Conservation (phyloP, 2,113 vertebrate genomes). For the Eclectus roratus region DNA sequence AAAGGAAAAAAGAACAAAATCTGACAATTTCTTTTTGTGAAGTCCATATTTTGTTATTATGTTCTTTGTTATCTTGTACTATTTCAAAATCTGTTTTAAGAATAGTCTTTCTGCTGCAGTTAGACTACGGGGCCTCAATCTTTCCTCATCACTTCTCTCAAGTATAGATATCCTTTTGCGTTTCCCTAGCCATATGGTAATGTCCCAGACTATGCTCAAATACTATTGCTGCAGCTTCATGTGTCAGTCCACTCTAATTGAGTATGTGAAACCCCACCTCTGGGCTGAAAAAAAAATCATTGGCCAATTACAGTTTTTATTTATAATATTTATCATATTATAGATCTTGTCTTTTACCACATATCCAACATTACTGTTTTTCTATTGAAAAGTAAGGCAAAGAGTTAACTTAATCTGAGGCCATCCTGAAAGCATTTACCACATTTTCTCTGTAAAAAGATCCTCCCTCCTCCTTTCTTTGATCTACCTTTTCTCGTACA, state of each 20-base stretch:
- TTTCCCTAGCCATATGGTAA: not conserved
- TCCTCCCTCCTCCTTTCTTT: not conserved
- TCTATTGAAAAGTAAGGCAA: not conserved
- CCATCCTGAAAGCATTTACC: not conserved
- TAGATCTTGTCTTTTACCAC: not conserved
- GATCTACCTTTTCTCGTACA: not conserved
- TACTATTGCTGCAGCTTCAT: not conserved
- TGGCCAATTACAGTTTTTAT: not conserved
- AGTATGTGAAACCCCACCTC: not conserved
- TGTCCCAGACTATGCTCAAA: not conserved
- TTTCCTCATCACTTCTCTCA: not conserved
- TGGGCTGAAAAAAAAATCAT: not conserved
- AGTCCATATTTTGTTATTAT: not conserved
- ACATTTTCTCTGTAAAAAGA: not conserved
- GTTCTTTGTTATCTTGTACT: not conserved
- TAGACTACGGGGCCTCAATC: not conserved
- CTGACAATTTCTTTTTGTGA: not conserved
- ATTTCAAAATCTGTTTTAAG: not conserved
- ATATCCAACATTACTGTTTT: not conserved
- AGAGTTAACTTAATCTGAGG: not conserved
- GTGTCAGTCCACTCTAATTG: too few species aligned
- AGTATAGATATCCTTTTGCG: not conserved
- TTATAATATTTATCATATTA: not conserved
- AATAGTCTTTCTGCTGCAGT: not conserved
- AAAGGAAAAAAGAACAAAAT: constrained; percentile 20